A percentile compares a stretch with the other conserved stretches of the same genome.
phyloP scores from a whole-genome alignment of 92 coral and sea anemone genomes.

The Epizoanthus ramosus region DNA sequence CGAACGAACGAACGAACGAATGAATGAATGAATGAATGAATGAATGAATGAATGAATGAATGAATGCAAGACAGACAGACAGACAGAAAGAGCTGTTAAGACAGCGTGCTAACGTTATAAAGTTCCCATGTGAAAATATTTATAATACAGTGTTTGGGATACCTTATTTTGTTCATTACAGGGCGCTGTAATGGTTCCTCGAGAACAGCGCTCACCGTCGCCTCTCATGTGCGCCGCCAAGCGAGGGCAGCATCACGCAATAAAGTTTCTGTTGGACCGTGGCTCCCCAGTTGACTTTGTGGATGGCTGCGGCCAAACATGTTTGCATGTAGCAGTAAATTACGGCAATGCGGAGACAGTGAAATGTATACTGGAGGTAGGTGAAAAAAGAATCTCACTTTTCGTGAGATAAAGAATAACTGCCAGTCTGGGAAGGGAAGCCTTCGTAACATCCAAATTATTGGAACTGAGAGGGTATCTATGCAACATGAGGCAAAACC shows the following conservation, averaged over 20 bases:
- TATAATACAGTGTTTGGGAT: background rate
- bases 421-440: too few relatives aligned
- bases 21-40: too few relatives aligned
- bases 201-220: conserved; percentile 43
- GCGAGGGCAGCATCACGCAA: conserved; percentile 61
- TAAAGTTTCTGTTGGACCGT: conserved; percentile 61
- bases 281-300: conserved; percentile 59
- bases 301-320: conserved; percentile 65
- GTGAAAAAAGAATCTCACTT: background rate
- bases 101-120: too few relatives aligned
- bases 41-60: too few relatives aligned
- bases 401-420: too few relatives aligned
- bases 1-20: too few relatives aligned
- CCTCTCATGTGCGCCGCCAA: conserved; percentile 80
- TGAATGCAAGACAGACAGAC: too few relatives aligned
- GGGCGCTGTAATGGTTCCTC: conserved; percentile 65
- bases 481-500: too few relatives aligned
- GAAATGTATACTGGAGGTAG: conserved; percentile 67
- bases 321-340: conserved; percentile 76
- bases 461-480: too few relatives aligned
- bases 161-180: background rate
- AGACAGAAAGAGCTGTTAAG: too few relatives aligned
- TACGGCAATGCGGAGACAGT: conserved; percentile 62
- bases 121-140: too few relatives aligned
- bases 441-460: too few relatives aligned